Evolutionary conservation across 1,140 invertebrate genomes (phyloP).

Genomic region (Dinoponera quadriceps): DNA sequence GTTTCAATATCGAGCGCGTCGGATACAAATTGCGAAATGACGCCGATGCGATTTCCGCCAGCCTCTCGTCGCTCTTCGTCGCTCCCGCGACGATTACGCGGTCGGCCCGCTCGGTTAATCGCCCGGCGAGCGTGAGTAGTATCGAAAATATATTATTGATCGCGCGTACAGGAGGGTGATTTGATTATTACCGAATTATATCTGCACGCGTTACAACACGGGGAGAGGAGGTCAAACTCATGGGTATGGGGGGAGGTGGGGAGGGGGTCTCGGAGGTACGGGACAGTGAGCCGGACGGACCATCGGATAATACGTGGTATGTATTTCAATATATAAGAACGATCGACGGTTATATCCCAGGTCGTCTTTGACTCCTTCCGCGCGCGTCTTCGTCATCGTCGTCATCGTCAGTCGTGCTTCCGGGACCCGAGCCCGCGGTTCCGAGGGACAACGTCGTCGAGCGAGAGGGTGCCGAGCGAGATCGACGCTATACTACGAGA

Average conservation of each 20-base stretch:
- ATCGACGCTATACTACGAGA: slow-evolving; percentile 31
- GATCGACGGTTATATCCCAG: slow-evolving; percentile 58
- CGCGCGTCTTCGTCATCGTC: slow-evolving; percentile 58
- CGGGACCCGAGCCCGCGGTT: slow-evolving; percentile 40
- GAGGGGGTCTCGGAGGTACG: slow-evolving; percentile 59
- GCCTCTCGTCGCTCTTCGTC: slow-evolving; percentile 42
- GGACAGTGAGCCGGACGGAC: slow-evolving; percentile 72
- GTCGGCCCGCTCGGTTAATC: slow-evolving; percentile 38
- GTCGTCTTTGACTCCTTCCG: slow-evolving; percentile 50
- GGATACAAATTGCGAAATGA: too few relatives aligned
- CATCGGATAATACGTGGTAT: slow-evolving; percentile 61
- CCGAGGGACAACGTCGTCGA: slow-evolving; percentile 48
- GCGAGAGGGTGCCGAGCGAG: slow-evolving; percentile 1
- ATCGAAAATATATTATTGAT: slow-evolving; percentile 77
- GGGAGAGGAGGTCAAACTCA: slow-evolving; percentile 58
- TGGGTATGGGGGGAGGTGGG: slow-evolving; percentile 33
- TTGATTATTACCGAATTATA: slow-evolving; percentile 81
- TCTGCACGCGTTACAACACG: slow-evolving; percentile 80
- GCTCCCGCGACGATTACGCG: slow-evolving; percentile 22
- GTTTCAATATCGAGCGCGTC: too few relatives aligned
- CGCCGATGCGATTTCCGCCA: too few relatives aligned
- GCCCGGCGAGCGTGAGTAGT: slow-evolving; percentile 70
- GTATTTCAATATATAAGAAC: slow-evolving; percentile 62
- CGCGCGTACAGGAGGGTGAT: slow-evolving; percentile 67
- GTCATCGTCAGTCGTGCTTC: slow-evolving; percentile 65